phyloP scores from a whole-genome alignment of 2,888 invertebrate genomes.

The Lithophane ornitopus region DNA sequence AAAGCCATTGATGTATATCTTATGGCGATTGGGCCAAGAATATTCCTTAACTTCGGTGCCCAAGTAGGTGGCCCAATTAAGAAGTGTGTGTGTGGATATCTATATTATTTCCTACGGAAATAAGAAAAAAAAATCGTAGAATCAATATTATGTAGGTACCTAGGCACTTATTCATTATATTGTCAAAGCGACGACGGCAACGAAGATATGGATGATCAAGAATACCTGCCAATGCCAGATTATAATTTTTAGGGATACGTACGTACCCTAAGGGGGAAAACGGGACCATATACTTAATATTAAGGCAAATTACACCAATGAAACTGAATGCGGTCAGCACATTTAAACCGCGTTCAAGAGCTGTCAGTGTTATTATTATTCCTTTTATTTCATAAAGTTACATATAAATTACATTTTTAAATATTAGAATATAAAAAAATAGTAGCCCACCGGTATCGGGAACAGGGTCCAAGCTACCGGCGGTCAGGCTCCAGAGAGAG shows the following conservation, averaged over 20 bases:
- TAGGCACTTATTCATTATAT: slow-evolving; percentile 7
- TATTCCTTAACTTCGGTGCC: no score
- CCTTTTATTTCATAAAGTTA: no score
- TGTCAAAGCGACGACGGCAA: neutral
- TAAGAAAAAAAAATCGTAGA: neutral
- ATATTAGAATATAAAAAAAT: no score
- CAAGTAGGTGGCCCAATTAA: no score
- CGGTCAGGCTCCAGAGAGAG: no score
- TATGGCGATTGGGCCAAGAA: no score
- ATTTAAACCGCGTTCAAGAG: neutral
- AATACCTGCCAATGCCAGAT: slow-evolving; percentile 7
- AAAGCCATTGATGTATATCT: no score
- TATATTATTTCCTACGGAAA: neutral
- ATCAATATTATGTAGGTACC: neutral
- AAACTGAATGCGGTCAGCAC: neutral
- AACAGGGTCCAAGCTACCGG: no score
- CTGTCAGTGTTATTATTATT: neutral
- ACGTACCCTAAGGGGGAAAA: neutral
- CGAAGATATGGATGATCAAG: slow-evolving; percentile 8
- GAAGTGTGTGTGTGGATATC: neutral
- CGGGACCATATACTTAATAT: no score
- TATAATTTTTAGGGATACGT: neutral
- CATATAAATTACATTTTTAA: no score
- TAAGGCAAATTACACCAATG: neutral
- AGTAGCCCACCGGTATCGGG: no score